These are phyloP conservation scores for Solen grandis DNA, from an alignment of 1,140 invertebrate genomes.

Conservation along the genomic window DNA sequence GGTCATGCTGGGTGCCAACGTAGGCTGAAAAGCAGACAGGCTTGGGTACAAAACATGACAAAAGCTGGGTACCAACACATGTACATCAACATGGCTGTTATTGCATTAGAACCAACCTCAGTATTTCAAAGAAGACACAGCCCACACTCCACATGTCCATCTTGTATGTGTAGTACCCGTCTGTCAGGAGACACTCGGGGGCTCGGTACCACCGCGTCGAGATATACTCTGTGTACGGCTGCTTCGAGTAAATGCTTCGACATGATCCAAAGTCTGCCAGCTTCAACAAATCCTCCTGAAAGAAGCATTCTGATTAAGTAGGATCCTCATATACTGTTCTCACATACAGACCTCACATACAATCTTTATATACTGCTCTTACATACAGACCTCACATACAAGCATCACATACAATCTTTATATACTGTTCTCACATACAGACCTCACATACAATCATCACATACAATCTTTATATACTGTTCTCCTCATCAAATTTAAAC, in stretches of 20 bases:
- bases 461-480: too few relatives aligned
- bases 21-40: too few relatives aligned
- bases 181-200: constrained; percentile 86
- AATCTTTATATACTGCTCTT: too few relatives aligned
- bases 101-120: constrained; percentile 81
- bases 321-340: too few relatives aligned
- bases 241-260: constrained; percentile 83
- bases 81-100: not conserved
- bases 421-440: too few relatives aligned
- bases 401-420: too few relatives aligned
- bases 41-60: not conserved
- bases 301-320: too few relatives aligned
- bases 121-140: constrained; percentile 87
- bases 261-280: constrained; percentile 86
- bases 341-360: too few relatives aligned
- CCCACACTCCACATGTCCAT: constrained; percentile 89
- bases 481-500: too few relatives aligned
- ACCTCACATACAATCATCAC: too few relatives aligned
- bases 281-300: constrained; percentile 84
- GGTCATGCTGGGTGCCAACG: too few relatives aligned
- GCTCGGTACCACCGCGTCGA: constrained; percentile 87
- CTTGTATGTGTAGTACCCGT: constrained; percentile 86
- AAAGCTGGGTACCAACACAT: not conserved
- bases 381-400: too few relatives aligned
- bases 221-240: constrained; percentile 87